A percentile compares a stretch with the other conserved stretches of the same genome.
Conservation (phyloP, 2,113 vertebrate genomes). For the Cheirogaleus medius region DNA sequence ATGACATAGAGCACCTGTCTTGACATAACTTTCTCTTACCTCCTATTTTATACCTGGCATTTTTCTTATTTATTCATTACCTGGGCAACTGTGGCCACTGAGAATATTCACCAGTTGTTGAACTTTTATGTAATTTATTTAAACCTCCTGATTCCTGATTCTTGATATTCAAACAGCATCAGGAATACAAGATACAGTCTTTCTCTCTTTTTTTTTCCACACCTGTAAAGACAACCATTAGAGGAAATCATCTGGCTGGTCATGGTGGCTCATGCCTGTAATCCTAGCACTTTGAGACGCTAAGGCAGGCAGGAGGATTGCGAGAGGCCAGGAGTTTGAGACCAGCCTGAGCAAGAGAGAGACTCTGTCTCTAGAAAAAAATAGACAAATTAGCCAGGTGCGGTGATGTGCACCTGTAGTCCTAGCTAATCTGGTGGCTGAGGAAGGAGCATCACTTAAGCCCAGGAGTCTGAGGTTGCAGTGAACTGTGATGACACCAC, state of each 20-base stretch:
- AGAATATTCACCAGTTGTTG: neutral
- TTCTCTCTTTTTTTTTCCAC: neutral
- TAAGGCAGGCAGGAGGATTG: no score
- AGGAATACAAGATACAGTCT: neutral
- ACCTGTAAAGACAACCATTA: neutral
- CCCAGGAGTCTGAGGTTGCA: no score
- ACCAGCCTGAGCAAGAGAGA: no score
- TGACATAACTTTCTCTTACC: neutral
- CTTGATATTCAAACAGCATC: neutral
- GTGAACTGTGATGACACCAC: no score
- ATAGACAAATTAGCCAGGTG: no score
- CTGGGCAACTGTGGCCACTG: neutral
- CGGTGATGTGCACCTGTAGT: no score
- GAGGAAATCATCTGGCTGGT: neutral
- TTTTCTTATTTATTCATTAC: neutral
- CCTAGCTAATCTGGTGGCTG: no score
- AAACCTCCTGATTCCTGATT: neutral
- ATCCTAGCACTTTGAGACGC: no score
- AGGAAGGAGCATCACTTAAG: no score
- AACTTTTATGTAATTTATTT: neutral
- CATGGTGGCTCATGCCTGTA: no score
- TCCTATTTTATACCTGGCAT: neutral
- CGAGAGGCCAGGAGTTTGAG: no score
- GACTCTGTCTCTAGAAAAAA: no score
- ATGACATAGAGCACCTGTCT: neutral